Percentiles rank a stretch among this genome's conserved stretches.
phyloP scores from a whole-genome alignment of 2,797 vertebrate species.

The Acanthopagrus latus region DNA sequence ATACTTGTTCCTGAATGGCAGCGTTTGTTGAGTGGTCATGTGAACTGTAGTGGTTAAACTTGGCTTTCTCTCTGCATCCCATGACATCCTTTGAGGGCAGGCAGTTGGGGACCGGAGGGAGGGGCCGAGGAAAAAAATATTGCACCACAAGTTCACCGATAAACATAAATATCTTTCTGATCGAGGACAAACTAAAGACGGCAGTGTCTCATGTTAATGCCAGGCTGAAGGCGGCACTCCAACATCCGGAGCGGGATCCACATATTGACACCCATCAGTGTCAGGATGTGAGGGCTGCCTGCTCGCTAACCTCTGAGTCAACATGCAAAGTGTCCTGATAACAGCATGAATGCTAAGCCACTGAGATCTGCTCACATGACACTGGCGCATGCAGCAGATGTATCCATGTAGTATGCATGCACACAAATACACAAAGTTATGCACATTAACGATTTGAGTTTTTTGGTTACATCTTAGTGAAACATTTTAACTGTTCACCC shows the following conservation, averaged over 20 bases:
- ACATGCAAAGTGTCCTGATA: slow-evolving; percentile 4
- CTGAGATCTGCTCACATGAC: slow-evolving; percentile 16
- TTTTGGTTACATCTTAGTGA: neutral
- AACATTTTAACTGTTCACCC: neutral
- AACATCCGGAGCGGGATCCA: slow-evolving; percentile 27
- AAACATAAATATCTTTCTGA: slow-evolving; percentile 10
- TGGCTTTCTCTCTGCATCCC: slow-evolving; percentile 66
- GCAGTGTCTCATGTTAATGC: neutral
- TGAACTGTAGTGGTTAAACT: slow-evolving; percentile 72
- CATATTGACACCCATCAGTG: slow-evolving; percentile 23
- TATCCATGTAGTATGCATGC: neutral
- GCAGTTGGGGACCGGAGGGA: neutral
- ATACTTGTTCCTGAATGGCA: slow-evolving; percentile 66
- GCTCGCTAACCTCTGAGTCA: slow-evolving; percentile 14
- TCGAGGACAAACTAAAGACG: slow-evolving; percentile 12
- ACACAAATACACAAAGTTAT: neutral
- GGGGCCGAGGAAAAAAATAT: slow-evolving; percentile 7
- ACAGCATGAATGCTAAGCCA: neutral
- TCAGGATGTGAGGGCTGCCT: slow-evolving; percentile 23
- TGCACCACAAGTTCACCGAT: slow-evolving; percentile 11
- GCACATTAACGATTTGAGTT: neutral
- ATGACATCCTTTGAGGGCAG: slow-evolving; percentile 72
- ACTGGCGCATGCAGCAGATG: neutral
- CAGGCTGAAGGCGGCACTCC: neutral
- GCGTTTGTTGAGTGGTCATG: slow-evolving; percentile 78